Evolutionary conservation across 2,113 vertebrate genomes (phyloP).

Genomic region (Notarius lentiginosus): DNA sequence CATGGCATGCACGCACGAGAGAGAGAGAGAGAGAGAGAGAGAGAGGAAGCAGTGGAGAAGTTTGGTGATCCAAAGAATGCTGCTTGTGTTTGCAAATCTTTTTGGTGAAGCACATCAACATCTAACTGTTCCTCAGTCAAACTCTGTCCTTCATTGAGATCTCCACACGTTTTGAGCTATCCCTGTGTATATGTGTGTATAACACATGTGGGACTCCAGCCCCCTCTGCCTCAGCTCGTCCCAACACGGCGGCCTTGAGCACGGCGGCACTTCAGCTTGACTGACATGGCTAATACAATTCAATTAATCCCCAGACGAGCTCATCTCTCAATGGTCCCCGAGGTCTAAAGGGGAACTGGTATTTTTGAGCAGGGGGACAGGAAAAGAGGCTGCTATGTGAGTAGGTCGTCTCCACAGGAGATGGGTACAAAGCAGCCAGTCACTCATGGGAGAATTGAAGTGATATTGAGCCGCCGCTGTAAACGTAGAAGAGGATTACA

Average conservation of each 20-base stretch:
- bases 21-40: constrained; percentile 1
- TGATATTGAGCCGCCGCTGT: constrained; percentile 52
- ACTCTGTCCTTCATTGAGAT: constrained; percentile 2
- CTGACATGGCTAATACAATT: constrained; percentile 51
- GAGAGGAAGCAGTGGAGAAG: background rate
- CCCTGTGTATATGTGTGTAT: constrained; percentile 4
- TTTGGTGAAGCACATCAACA: constrained; percentile 7
- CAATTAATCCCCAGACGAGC: constrained; percentile 52
- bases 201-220: constrained; percentile 10
- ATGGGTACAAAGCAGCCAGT: constrained; percentile 53
- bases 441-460: constrained; percentile 53
- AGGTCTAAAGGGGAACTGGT: constrained; percentile 50
- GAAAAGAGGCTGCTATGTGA: constrained; percentile 48
- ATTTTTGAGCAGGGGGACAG: constrained; percentile 34
- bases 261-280: constrained; percentile 45
- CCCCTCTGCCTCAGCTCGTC: background rate
- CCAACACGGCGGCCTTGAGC: constrained; percentile 33
- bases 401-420: constrained; percentile 53
- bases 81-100: background rate
- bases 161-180: constrained; percentile 4
- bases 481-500: constrained; percentile 54
- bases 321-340: constrained; percentile 48
- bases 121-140: background rate
- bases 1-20: constrained; percentile 8
- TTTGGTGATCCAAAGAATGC: background rate